Evolutionary conservation across 2,797 vertebrate species (phyloP), one percentile per base, ranked within the genome.

Genomic region (Sebastes hopkinsi): DNA sequence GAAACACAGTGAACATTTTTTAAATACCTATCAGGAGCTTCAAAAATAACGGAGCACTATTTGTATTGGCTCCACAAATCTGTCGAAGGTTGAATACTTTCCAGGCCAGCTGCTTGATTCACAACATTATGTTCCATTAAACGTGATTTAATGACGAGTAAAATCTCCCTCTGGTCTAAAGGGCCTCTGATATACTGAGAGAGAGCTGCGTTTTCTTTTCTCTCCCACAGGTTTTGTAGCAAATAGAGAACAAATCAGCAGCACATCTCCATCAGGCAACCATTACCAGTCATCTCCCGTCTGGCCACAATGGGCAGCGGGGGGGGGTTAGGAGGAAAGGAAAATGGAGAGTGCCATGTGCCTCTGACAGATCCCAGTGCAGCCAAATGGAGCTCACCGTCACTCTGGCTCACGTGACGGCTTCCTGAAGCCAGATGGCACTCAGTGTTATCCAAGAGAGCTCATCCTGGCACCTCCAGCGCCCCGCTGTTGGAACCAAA

Each of bases 301-400:
- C 73, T 55, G 38, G 50, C 16, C 76, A 76, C 72, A 62, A 74
- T 30, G 68, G 65, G 54, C 46, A 58, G 74, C 1, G 27, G 46
- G 25, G 56, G 56, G 13, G 61, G 55, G 29, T 27, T 29, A 12
- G 62, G 22, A 4, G 32, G 54, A 50, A 20, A 72, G 79, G 79
- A 59, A 77, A 85, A 75, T 56, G 62, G 67, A 79, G 69, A 75
- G 69, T 2, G 73, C 73, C 93, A 91, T 91, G 93, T 91, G 89
- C 82, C 76, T 58, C 67, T 93, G 87, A 93, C 91, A 90, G 82
- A 82, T 89, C 81, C 80, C 86, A 86, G 83, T 18, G 88, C 83
- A 82, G 82, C 61, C 58, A 88, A 89, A 93, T 88, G 85, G 85
- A 81, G 83, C 83, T 84, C 76, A 64, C 84, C 67, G 64, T 88